A percentile compares a stretch with the other conserved stretches of the same genome.
phyloP scores from a whole-genome alignment of 2,797 vertebrate species.

The Micrastur ruficollis region DNA sequence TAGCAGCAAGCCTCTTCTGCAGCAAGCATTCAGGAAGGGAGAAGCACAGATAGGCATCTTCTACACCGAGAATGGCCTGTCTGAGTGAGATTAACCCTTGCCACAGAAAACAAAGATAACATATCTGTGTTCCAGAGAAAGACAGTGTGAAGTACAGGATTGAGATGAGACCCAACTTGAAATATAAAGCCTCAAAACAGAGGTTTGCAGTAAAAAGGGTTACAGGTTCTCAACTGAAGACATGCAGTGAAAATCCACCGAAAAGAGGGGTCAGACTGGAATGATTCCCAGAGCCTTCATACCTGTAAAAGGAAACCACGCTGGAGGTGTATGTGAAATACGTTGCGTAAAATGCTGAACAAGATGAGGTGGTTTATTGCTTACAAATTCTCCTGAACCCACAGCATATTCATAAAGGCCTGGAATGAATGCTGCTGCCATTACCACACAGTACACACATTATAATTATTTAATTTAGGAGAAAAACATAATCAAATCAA shows the following conservation, averaged over 20 bases:
- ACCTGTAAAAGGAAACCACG: not conserved
- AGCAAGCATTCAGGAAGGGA: constrained; percentile 7
- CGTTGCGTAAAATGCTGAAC: not conserved
- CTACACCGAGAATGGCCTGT: constrained; percentile 5
- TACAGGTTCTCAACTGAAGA: not conserved
- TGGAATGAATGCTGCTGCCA: constrained; percentile 1
- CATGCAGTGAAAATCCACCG: not conserved
- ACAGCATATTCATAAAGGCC: not conserved
- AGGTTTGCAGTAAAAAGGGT: not conserved
- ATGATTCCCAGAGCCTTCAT: not conserved
- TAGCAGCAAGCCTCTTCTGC: not conserved
- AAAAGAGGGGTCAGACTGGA: not conserved
- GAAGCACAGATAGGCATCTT: constrained; percentile 29
- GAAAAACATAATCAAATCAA: constrained; percentile 56
- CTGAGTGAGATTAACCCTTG: constrained; percentile 49
- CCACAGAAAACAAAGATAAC: constrained; percentile 42
- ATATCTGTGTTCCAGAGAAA: not conserved
- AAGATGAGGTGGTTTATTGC: not conserved
- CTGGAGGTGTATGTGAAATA: not conserved
- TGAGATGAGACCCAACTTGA: not conserved
- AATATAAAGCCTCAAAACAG: not conserved
- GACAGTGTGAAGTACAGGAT: not conserved
- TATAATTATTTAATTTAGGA: constrained; percentile 59
- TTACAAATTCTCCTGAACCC: constrained; percentile 11
- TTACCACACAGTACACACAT: not conserved